phyloP scores from a whole-genome alignment of 2,888 invertebrate species.

The Eupithecia centaureata region DNA sequence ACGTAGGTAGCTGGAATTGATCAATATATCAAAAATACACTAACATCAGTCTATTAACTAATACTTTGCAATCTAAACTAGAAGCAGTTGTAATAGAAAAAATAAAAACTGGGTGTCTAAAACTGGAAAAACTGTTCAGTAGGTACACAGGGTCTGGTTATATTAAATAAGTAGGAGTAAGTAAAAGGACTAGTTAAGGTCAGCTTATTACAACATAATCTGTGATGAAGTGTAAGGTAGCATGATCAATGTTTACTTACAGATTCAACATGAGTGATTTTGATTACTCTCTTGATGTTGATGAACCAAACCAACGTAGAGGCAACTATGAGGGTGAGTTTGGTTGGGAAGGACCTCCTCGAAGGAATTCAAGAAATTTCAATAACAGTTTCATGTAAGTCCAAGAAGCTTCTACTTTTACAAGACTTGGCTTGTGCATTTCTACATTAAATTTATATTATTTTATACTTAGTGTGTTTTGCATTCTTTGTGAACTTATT shows the following conservation, averaged over 20 bases:
- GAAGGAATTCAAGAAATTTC: not conserved
- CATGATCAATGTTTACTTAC: not conserved
- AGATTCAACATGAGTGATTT: constrained; percentile 25
- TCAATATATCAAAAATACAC: not conserved
- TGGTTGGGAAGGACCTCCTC: constrained; percentile 3
- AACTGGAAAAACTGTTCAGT: too few species aligned
- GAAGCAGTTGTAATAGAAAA: not conserved
- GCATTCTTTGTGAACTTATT: not conserved
- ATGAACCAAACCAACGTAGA: not conserved
- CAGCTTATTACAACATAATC: not conserved
- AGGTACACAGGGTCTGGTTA: too few species aligned
- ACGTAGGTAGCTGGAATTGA: not conserved
- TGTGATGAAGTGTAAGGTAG: not conserved
- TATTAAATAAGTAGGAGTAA: not conserved
- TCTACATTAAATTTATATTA: not conserved
- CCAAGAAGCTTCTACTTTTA: not conserved
- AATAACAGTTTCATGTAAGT: not conserved
- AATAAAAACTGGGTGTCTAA: not conserved
- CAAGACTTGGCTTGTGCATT: not conserved
- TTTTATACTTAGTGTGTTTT: not conserved
- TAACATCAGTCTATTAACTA: not conserved
- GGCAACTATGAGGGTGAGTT: not conserved
- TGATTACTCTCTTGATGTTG: constrained; percentile 29
- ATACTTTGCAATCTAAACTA: not conserved
- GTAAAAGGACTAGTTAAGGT: not conserved